A percentile compares a stretch with the other conserved stretches of the same genome.
These are phyloP conservation scores for Motacilla alba DNA, from an alignment of 2,113 vertebrate genomes.

Conservation along the genomic window DNA sequence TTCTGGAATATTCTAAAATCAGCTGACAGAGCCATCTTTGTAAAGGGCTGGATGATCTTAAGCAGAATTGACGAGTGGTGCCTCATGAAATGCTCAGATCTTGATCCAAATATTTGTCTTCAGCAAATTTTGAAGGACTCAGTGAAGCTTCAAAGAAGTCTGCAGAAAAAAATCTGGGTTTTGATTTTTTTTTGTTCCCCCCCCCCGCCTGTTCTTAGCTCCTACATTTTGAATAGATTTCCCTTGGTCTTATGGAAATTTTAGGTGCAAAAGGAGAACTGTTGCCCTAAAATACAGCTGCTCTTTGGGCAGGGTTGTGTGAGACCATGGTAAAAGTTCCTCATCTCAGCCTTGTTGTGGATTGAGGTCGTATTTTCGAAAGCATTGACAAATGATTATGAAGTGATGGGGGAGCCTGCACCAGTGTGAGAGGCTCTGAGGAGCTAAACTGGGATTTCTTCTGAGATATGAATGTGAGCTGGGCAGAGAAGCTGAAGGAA, in stretches of 20 bases:
- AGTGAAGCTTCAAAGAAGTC: not conserved
- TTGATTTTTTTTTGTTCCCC: not conserved
- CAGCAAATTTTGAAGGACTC: not conserved
- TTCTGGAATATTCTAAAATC: slow-evolving; percentile 33
- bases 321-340: not conserved
- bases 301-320: not conserved
- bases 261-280: not conserved
- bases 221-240: not conserved
- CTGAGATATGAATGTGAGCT: not conserved
- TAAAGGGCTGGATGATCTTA: not conserved
- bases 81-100: not conserved
- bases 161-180: not conserved
- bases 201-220: not conserved
- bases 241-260: not conserved
- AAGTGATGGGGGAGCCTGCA: not conserved
- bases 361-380: not conserved
- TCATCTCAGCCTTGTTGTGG: not conserved
- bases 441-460: not conserved
- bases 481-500: not conserved
- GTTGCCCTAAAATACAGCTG: not conserved
- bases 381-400: not conserved
- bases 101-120: slow-evolving; percentile 13
- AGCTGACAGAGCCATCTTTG: slow-evolving; percentile 21
- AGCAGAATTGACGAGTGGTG: slow-evolving; percentile 1
- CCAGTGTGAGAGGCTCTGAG: not conserved